Percentiles rank a stretch among this genome's conserved stretches.
Conservation (phyloP, 2,797 vertebrate genomes). For the Gambusia yucatana region DNA sequence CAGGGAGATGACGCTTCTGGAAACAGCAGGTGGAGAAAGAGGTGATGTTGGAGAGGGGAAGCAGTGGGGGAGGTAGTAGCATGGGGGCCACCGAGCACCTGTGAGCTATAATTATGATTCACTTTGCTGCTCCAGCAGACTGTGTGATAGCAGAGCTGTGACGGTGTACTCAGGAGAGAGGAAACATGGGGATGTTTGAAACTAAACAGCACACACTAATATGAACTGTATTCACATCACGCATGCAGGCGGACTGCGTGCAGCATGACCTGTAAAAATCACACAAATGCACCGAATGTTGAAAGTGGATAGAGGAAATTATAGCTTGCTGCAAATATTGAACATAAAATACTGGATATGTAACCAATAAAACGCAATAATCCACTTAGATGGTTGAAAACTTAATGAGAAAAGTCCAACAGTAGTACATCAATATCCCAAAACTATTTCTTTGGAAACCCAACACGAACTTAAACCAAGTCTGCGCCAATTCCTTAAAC, state of each 20-base stretch:
- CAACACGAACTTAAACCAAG: constrained; percentile 13
- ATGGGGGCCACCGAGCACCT: constrained; percentile 43
- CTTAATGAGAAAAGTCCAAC: constrained; percentile 1
- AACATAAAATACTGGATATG: neutral
- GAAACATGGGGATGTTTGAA: constrained; percentile 14
- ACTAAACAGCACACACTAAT: constrained; percentile 24
- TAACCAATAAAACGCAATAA: neutral
- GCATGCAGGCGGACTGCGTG: neutral
- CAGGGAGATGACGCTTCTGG: constrained; percentile 16
- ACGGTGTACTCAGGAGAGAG: constrained; percentile 23
- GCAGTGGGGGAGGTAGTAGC: constrained; percentile 20
- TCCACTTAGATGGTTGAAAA: neutral
- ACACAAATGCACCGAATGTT: neutral
- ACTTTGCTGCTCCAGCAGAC: constrained; percentile 37
- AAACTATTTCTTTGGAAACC: neutral
- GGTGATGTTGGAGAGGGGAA: constrained; percentile 31
- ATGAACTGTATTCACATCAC: neutral
- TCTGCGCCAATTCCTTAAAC: neutral
- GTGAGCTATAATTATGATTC: constrained; percentile 60
- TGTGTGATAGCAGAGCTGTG: constrained; percentile 31
- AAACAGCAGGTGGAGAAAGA: constrained; percentile 23
- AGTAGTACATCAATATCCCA: neutral
- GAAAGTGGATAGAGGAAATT: neutral
- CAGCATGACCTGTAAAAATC: neutral
- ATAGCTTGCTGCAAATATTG: neutral